A percentile compares a stretch with the other conserved stretches of the same genome.
phyloP scores from a whole-genome alignment of 2,797 vertebrate genomes.

The Pipistrellus nathusii region DNA sequence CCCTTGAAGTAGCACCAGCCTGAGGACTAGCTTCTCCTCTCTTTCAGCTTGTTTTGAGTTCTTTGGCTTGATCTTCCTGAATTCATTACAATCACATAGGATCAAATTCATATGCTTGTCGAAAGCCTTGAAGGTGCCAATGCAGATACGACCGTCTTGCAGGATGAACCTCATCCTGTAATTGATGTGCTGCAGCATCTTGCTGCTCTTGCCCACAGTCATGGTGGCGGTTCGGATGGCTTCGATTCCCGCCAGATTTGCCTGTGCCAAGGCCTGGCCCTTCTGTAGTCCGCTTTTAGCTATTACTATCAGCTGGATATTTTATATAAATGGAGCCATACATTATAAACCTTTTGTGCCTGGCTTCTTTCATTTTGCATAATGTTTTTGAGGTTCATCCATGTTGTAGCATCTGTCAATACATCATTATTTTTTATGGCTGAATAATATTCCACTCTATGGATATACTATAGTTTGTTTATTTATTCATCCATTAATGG shows the following conservation, averaged over 20 bases:
- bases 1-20: background rate
- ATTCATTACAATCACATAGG: too few species aligned
- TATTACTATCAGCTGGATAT: slow-evolving; percentile 48
- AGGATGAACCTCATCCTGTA: too few species aligned
- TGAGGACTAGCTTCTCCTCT: background rate
- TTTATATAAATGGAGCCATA: background rate
- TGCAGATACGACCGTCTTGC: too few species aligned
- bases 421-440: background rate
- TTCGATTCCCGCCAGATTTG: slow-evolving; percentile 71
- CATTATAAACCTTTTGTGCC: background rate
- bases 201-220: too few species aligned
- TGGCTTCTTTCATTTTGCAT: background rate
- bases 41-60: background rate
- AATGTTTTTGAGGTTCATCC: slow-evolving; percentile 5
- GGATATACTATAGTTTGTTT: background rate
- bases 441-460: background rate
- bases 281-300: slow-evolving; percentile 38
- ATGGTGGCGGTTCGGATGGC: slow-evolving; percentile 81
- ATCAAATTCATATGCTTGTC: too few species aligned
- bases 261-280: slow-evolving; percentile 47
- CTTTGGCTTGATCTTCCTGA: background rate
- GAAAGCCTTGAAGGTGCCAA: too few species aligned
- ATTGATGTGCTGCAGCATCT: too few species aligned
- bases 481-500: background rate
- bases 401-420: background rate